Evolutionary conservation across 2,113 vertebrate genomes (phyloP).

Genomic region (Sturnira hondurensis): DNA sequence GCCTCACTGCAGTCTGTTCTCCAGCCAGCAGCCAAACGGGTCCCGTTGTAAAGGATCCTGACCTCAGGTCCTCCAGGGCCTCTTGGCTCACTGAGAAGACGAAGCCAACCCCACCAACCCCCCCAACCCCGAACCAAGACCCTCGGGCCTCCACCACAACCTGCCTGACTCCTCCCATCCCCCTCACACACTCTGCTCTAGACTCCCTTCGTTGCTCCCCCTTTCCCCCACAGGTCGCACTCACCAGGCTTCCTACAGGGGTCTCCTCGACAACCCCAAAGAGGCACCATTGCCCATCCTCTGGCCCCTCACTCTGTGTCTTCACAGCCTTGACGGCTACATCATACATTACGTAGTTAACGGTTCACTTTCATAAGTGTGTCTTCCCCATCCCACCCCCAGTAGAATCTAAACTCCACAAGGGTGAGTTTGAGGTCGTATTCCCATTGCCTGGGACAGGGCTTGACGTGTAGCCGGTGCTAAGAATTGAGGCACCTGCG

Average conservation of each 20-base stretch:
- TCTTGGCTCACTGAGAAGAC: not conserved
- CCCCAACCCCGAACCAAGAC: not conserved
- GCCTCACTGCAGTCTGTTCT: not conserved
- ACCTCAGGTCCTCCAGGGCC: not conserved
- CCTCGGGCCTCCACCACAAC: fast-evolving
- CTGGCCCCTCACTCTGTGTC: not conserved
- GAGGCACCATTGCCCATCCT: not conserved
- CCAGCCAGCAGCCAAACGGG: not conserved
- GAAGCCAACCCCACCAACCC: not conserved
- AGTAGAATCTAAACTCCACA: not conserved
- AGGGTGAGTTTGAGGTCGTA: not conserved
- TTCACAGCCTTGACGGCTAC: not conserved
- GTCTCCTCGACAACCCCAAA: not conserved
- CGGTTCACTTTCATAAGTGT: not conserved
- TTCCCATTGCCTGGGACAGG: not conserved
- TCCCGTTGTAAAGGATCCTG: not conserved
- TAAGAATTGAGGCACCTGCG: not conserved
- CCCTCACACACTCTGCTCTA: not conserved
- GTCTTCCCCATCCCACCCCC: not conserved
- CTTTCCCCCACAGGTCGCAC: not conserved
- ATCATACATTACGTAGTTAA: not conserved
- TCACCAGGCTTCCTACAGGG: not conserved
- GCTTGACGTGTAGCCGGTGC: not conserved
- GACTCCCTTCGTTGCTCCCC: not conserved
- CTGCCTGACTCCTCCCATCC: not conserved